Evolutionary conservation across 2,888 invertebrate genomes (phyloP).

Genomic region (Caradrina kadenii): DNA sequence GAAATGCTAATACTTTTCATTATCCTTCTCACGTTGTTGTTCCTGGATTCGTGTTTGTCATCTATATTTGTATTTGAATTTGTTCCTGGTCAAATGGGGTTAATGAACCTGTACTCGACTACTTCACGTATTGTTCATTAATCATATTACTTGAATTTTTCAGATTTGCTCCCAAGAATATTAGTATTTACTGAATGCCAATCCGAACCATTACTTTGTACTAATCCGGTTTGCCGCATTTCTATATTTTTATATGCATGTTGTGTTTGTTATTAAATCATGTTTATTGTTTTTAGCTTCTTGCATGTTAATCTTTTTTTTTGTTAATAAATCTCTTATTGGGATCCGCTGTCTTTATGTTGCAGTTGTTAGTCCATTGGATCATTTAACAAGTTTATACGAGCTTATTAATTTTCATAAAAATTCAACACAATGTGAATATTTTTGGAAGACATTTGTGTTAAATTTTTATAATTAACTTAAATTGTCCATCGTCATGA

Average conservation of each 20-base stretch:
- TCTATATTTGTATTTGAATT: conserved; percentile 29
- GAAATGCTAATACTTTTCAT: conserved; percentile 63
- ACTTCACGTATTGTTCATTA: conserved; percentile 39
- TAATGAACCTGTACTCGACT: conserved; percentile 21
- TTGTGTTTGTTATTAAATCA: conserved; percentile 53
- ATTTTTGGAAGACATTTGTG: conserved; percentile 1
- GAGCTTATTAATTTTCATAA: conserved; percentile 35
- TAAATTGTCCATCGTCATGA: conserved; percentile 15
- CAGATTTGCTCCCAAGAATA: conserved; percentile 90
- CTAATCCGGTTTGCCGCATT: conserved; percentile 52
- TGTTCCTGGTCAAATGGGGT: conserved; percentile 23
- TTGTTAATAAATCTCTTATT: conserved; percentile 57
- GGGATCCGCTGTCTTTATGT: conserved; percentile 69
- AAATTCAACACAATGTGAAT: not conserved
- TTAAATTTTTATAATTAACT: conserved; percentile 22
- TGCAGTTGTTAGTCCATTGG: conserved; percentile 38
- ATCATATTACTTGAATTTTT: conserved; percentile 70
- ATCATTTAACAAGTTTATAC: conserved; percentile 1
- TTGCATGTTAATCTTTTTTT: conserved; percentile 51
- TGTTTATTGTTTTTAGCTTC: conserved; percentile 44
- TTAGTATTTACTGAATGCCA: conserved; percentile 83
- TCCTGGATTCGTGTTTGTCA: conserved; percentile 53
- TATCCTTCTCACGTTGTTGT: conserved; percentile 53
- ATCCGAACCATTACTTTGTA: conserved; percentile 50
- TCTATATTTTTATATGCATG: conserved; percentile 59